These are phyloP conservation scores for Apodemus agrarius DNA, from an alignment of 2,797 vertebrate species.

Conservation along the genomic window DNA sequence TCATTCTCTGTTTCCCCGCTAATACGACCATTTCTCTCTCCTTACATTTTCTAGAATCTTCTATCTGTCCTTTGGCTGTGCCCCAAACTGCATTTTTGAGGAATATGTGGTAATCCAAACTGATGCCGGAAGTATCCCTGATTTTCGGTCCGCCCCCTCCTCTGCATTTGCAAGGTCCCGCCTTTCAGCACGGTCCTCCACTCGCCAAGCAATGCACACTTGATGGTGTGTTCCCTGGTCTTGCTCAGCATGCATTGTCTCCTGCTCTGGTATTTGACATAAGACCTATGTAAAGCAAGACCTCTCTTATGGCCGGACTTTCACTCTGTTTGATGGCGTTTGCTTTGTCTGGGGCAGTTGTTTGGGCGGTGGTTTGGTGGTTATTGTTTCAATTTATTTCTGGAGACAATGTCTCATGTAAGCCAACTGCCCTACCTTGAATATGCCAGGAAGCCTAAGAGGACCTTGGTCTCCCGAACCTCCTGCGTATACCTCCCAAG, in stretches of 20 bases:
- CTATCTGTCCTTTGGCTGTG: neutral
- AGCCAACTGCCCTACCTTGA: neutral
- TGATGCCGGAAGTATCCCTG: neutral
- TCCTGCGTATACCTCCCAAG: neutral
- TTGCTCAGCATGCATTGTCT: neutral
- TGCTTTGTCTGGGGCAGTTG: neutral
- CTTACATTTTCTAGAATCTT: slow-evolving; percentile 28
- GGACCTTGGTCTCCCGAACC: neutral
- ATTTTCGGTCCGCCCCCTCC: neutral
- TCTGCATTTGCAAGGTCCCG: neutral
- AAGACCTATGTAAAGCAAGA: neutral
- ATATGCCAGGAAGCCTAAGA: neutral
- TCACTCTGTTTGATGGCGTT: neutral
- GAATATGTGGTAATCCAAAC: neutral
- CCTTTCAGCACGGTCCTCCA: neutral
- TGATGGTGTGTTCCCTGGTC: neutral
- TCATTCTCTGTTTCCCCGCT: neutral
- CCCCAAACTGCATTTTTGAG: neutral
- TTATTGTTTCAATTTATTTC: neutral
- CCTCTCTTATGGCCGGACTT: neutral
- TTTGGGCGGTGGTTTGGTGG: neutral
- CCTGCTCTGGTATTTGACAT: neutral
- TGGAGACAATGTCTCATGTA: neutral
- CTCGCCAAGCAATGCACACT: neutral
- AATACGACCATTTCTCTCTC: neutral